A percentile compares a stretch with the other conserved stretches of the same genome.
These are phyloP conservation scores for Rapana venosa DNA, from an alignment of 2,888 invertebrate species.

Conservation along the genomic window DNA sequence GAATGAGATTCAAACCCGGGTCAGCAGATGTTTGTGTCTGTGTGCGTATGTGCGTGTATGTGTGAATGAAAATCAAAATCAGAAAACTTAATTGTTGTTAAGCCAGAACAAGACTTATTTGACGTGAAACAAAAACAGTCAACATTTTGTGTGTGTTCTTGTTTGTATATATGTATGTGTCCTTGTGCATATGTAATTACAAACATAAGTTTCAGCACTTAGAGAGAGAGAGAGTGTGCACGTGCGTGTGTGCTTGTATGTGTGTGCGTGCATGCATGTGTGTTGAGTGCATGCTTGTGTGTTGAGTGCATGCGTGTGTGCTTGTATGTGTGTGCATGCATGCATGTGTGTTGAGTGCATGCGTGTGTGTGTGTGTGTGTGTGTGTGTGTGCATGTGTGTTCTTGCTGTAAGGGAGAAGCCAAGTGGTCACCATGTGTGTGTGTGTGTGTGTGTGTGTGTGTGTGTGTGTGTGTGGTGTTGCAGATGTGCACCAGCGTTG, in stretches of 20 bases:
- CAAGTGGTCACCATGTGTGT: too few species aligned
- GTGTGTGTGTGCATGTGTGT: not conserved
- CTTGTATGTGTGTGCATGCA: not conserved
- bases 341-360: not conserved
- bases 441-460: slow-evolving; percentile 11
- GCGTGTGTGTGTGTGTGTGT: slow-evolving; percentile 21
- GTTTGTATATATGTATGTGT: not conserved
- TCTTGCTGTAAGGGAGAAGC: too few species aligned
- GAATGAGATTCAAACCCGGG: too few species aligned
- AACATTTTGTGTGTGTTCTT: not conserved
- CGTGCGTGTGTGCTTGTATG: not conserved
- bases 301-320: not conserved
- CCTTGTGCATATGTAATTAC: not conserved
- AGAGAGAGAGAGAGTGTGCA: not conserved
- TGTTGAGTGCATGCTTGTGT: not conserved
- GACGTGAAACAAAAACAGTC: too few species aligned
- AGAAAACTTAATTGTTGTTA: too few species aligned
- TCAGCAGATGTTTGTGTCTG: not conserved
- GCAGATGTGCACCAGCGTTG: slow-evolving; percentile 92
- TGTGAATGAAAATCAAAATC: too few species aligned
- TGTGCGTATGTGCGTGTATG: not conserved
- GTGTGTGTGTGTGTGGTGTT: slow-evolving; percentile 2
- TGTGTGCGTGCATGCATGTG: not conserved
- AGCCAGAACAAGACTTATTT: too few species aligned
- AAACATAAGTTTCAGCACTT: not conserved